Base-by-base conservation (phyloP, 1,140 invertebrate species). In the Ridgeia piscesae region DNA sequence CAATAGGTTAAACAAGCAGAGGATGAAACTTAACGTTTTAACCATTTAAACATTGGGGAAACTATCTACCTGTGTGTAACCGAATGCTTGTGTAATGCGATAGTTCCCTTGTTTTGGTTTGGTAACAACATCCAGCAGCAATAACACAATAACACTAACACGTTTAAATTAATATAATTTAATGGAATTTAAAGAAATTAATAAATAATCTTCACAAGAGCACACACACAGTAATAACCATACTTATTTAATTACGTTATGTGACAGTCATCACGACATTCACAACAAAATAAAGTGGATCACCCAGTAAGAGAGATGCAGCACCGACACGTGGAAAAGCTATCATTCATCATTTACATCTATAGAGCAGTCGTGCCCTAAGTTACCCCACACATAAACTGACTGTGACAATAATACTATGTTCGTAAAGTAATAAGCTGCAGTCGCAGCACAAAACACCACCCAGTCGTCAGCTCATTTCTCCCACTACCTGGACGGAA, bases 161-260 rank as follows among this genome's bases (percentile, higher is more conserved):
- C 27, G 58, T 21, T 77, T 77, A 77, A 77, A 77, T 77, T 77
- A 77, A 77, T 77, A 77, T 77, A 77, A 77, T 77, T 77, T 77
- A 77, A 77, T 77, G 58, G 58, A 77, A 77, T 77, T 77, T 77
- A 77, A 77, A 14, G 58, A 77, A 77, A 77, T 77, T 77, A 77
- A 77, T 77, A 77, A 77, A 77, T 77, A 77, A 77, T 77, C 58
- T 77, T 77, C 58, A 77, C 58, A 17, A 77, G 58, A 77, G 58
- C 58, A 77, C 58, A 21, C 58, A 77, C 58, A 77, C 58, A 77
- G 58, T 77, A 77, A 77, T 77, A 77, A 77, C 58, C 58, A 77
- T 77, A 77, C 58, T 77, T 77, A 77, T 77, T 77, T 77, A 77
- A 77, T 77, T 77, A 77, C 17, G 27, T 77, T 77, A 77, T 77